Evolutionary conservation across 2,797 vertebrate genomes (phyloP).

Genomic region (Amphiprion clarkii): DNA sequence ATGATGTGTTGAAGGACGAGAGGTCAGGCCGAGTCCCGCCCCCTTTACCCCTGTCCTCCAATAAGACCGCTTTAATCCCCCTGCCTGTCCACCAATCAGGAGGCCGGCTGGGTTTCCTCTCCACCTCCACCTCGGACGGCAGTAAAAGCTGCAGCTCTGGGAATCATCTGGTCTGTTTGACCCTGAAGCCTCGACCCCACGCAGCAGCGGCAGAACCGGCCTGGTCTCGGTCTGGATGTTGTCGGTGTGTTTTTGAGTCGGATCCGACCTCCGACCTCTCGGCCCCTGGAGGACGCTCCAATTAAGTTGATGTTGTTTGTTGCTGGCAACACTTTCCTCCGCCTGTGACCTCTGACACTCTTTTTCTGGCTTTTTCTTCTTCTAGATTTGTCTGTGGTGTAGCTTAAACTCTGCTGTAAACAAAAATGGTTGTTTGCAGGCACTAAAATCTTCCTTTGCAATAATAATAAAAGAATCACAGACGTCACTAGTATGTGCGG

Average conservation of each 20-base stretch:
- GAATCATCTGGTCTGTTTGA: conserved; percentile 13
- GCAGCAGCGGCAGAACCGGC: no score
- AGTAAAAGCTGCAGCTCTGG: neutral
- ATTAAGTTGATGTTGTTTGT: conserved; percentile 23
- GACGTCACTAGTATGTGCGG: no score
- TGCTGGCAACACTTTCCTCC: conserved; percentile 3
- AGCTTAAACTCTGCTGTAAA: neutral
- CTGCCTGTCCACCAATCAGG: conserved; percentile 7
- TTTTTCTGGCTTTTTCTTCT: neutral
- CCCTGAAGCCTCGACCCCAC: neutral
- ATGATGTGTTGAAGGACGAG: neutral
- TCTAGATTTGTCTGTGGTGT: neutral
- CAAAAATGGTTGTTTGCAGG: no score
- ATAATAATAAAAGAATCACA: no score
- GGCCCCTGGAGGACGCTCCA: conserved; percentile 7
- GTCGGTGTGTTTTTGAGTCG: neutral
- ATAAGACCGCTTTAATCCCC: neutral
- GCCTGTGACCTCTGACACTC: conserved; percentile 5
- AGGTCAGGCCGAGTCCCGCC: neutral
- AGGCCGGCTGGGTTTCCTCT: neutral
- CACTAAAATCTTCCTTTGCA: no score
- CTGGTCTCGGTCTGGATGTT: no score
- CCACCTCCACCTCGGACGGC: neutral
- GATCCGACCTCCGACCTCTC: neutral
- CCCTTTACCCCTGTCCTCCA: neutral